Evolutionary conservation across 1,140 invertebrate species (phyloP), one percentile per base, ranked within the genome.

Genomic region (Drosophila simulans): DNA sequence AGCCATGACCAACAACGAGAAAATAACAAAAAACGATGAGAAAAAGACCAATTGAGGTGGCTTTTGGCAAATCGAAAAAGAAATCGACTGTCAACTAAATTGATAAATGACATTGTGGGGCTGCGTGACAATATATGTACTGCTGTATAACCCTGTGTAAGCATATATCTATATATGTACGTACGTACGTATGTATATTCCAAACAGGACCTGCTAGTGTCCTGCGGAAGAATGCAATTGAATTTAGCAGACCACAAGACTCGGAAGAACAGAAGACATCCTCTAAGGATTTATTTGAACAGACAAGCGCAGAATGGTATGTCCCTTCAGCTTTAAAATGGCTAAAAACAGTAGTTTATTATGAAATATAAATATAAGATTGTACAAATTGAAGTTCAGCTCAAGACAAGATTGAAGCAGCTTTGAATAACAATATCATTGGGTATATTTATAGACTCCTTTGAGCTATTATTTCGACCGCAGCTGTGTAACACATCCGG

Each of bases 61-160:
- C 69, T 77, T 71, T 84, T 80, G 72, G 58, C 51, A 77, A 88
- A 83, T 88, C 75, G 84, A 90, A 84, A 70, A 85, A 91, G 88
- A 89, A 91, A 91, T 91, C 80, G 89, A 91, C 83, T 91, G 88
- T 89, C 88, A 91, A 82, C 77, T 84, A 91, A 91, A 89, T 91
- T 91, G 89, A 91, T 91, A 91, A 91, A 91, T 91, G 88, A 84
- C 88, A 71, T 77, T 84, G 68, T 53, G 65, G 65, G 62, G 45
- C 58, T 84, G 72, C 72, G 72, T 88, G 84, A 80, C 80, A 77
- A 83, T 73, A 77, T 70, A 71, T 10, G 37, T 39, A 39, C 37
- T 12, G 55, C 42, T 31, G n/a, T 59, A 63, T 43, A 43, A 22
- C 12, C 51, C 15, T 35, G 34, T 57, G 52, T 43, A 74, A 70